These are phyloP conservation scores for Mesoligia furuncula DNA, from an alignment of 2,888 invertebrate genomes.

Conservation along the genomic window DNA sequence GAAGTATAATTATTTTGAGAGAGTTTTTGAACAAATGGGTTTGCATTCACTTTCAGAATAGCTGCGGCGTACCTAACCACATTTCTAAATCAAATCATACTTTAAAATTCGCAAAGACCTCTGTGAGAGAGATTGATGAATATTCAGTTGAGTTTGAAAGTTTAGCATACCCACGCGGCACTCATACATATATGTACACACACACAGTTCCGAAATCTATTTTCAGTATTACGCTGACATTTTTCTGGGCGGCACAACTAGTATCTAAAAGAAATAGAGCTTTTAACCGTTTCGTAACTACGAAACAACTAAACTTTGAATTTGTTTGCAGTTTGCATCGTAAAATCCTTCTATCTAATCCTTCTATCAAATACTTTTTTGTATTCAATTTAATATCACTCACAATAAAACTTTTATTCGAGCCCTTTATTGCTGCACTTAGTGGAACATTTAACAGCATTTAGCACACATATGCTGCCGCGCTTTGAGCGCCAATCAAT, in stretches of 20 bases:
- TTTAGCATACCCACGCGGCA: neutral
- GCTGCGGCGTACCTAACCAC: too few species aligned
- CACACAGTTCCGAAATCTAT: neutral
- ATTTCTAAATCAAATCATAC: conserved; percentile 29
- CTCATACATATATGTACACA: neutral
- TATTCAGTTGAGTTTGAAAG: conserved; percentile 29
- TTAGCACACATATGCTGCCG: neutral
- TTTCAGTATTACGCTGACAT: neutral
- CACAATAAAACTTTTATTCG: neutral
- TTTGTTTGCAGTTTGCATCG: neutral
- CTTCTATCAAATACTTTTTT: too few species aligned
- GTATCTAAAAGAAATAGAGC: neutral
- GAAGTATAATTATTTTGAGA: neutral
- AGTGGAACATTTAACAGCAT: neutral
- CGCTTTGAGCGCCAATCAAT: conserved; percentile 17
- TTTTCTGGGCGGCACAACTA: neutral
- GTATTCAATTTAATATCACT: neutral
- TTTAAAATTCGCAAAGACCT: conserved; percentile 20
- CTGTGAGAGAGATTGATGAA: conserved; percentile 4
- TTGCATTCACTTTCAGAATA: neutral
- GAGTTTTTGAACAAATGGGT: neutral
- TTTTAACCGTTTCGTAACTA: neutral
- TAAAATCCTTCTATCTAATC: neutral
- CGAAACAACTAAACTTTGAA: neutral
- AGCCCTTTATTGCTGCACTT: neutral